A percentile compares a stretch with the other conserved stretches of the same genome.
Evolutionary conservation across 2,113 vertebrate species (phyloP).

Genomic region (Brevimyrus niger): DNA sequence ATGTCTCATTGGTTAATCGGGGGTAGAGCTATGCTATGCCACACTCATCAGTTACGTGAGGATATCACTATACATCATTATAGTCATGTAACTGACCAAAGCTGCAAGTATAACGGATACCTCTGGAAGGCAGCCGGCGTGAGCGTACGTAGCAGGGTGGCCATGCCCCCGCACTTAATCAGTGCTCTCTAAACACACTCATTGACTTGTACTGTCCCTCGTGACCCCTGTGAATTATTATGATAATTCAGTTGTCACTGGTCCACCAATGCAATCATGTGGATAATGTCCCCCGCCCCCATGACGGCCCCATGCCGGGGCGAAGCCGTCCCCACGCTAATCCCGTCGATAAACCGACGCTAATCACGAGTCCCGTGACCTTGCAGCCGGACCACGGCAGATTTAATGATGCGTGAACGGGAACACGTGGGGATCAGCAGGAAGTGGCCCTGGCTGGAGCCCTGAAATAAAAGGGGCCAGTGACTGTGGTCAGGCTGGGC

Average conservation of each 20-base stretch:
- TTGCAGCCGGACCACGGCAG: background rate
- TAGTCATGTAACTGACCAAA: background rate
- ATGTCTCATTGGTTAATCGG: no score
- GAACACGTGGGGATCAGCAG: background rate
- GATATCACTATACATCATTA: background rate
- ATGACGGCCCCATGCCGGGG: background rate
- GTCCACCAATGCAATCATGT: background rate
- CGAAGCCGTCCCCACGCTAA: background rate
- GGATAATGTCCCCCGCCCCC: background rate
- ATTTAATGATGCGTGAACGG: background rate
- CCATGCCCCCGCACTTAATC: background rate
- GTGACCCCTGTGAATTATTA: background rate
- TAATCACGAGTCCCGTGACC: background rate
- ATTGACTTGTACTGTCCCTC: background rate
- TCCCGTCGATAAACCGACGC: background rate
- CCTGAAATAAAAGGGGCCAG: background rate
- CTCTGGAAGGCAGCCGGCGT: background rate
- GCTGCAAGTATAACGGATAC: background rate
- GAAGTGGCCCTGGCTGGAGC: background rate
- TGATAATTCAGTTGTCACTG: background rate
- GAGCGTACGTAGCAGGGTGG: no score
- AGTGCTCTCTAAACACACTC: background rate
- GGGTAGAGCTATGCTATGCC: background rate
- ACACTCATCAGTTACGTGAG: background rate
- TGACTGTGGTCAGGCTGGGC: background rate